Evolutionary conservation across 1,140 invertebrate genomes (phyloP).

Genomic region (Zaprionus ghesquierei): DNA sequence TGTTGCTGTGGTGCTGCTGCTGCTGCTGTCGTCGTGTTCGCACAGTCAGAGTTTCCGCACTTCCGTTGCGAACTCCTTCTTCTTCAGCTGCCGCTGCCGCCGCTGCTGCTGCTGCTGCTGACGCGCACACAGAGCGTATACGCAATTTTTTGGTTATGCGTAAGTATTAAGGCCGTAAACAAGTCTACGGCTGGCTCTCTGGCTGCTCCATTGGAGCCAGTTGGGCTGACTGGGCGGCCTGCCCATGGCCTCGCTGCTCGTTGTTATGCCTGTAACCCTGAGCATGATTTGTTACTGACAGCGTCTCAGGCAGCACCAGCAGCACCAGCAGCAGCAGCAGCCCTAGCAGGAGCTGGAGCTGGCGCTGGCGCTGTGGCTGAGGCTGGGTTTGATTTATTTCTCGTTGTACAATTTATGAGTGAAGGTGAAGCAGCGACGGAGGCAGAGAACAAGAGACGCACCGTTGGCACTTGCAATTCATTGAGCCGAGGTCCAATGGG

Average conservation of each 20-base stretch:
- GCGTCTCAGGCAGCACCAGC: conserved; percentile 67
- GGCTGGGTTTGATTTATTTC: conserved; percentile 79
- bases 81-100: conserved; percentile 5
- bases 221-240: conserved; percentile 1
- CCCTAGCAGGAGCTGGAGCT: background rate
- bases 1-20: conserved; percentile 36
- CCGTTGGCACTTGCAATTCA: conserved; percentile 46
- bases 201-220: conserved; percentile 56
- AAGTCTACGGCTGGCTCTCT: conserved; percentile 57
- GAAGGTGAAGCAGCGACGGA: conserved; percentile 65
- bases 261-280: conserved; percentile 59
- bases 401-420: conserved; percentile 79
- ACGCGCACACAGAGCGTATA: conserved; percentile 56
- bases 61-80: conserved; percentile 49
- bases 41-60: conserved; percentile 72
- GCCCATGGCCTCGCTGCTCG: conserved; percentile 4
- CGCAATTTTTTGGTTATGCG: conserved; percentile 65
- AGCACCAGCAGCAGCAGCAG: background rate
- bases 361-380: conserved; percentile 47
- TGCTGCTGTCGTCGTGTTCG: conserved; percentile 59
- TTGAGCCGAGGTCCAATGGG: conserved; percentile 58
- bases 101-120: conserved; percentile 22
- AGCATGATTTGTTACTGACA: conserved; percentile 81
- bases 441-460: conserved; percentile 10
- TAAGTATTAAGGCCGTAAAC: conserved; percentile 71